Evolutionary conservation across 2,797 vertebrate species (phyloP), one percentile per base, ranked within the genome.

Genomic region (Delichon dasypus): DNA sequence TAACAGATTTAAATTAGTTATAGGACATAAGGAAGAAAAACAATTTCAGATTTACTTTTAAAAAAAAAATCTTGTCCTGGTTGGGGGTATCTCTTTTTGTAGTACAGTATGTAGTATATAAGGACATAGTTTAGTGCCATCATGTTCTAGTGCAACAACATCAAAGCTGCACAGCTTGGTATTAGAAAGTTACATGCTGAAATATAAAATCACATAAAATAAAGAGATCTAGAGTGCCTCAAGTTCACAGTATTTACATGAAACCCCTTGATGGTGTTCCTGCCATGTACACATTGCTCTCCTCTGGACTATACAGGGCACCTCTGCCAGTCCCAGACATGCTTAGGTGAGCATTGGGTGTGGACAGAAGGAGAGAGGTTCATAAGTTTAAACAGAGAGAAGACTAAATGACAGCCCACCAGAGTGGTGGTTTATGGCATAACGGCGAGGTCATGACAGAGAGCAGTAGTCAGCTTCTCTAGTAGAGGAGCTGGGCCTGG

Each of bases 281-380:
- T 29, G 25, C 26, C 1, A 0, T 8, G 23, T 45, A n/a, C 9
- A 22, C 7, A 7, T 11, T 47, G 7, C 22, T 73, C 30, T 79
- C 7, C 13, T 5, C 10, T 25, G 12, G 7, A 6, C 16, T 67
- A 7, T 8, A 1, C 4, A 32, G 9, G 23, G 15, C 23, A 54
- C 5, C 6, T 29, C 25, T 64, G 11, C 57, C 30, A 20, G 32
- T 86, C 30, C 17, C 30, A 50, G 34, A 21, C 13, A 6, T 34
- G 22, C 8, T 57, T 64, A 10, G 0, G 22, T 44, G 13, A 48
- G 3, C 11, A 20, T 3, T 44, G 32, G 16, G 11, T 34, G 7
- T 57, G 25, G 16, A 36, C 18, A 64, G 73, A 57, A 66, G 16
- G 12, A 22, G 27, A 54, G 16, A 61, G 75, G 9, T 27, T 88